Percentiles rank a stretch among this genome's conserved stretches.
Conservation (phyloP, 2,113 vertebrate genomes). For the Campylomormyrus tamandua region DNA sequence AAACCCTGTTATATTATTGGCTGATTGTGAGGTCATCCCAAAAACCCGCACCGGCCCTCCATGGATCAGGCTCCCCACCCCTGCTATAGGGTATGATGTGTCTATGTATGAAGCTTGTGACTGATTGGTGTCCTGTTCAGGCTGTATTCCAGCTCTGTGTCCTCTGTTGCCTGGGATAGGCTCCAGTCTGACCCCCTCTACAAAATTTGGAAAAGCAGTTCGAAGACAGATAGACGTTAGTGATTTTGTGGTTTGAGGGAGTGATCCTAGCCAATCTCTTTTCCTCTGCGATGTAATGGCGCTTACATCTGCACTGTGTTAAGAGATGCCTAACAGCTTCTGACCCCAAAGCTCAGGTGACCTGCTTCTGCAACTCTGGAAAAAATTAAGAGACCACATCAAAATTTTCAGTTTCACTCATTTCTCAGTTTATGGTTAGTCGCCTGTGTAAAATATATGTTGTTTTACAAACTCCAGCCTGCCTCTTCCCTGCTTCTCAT, state of each 20-base stretch:
- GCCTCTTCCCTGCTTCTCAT: too few species aligned
- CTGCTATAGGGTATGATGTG: not conserved
- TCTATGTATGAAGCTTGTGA: not conserved
- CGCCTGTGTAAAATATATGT: too few species aligned
- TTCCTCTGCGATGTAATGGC: not conserved
- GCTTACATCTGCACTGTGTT: too few species aligned
- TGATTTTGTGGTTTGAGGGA: not conserved
- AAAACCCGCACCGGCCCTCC: too few species aligned
- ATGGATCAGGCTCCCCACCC: too few species aligned
- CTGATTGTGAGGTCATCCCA: too few species aligned
- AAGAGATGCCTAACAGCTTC: not conserved
- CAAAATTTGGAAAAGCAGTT: not conserved
- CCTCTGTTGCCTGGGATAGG: not conserved
- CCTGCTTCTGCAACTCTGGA: too few species aligned
- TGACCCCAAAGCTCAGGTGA: not conserved
- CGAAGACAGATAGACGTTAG: not conserved
- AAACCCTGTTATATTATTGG: too few species aligned
- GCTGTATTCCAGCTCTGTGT: not conserved
- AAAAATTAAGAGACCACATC: too few species aligned
- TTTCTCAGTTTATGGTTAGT: too few species aligned
- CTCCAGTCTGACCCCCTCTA: not conserved
- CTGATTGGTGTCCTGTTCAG: not conserved
- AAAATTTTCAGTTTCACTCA: too few species aligned
- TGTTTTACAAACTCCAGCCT: too few species aligned
- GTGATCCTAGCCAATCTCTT: not conserved